phyloP scores from a whole-genome alignment of 2,888 invertebrate species.

The Philhelius pedissequus region DNA sequence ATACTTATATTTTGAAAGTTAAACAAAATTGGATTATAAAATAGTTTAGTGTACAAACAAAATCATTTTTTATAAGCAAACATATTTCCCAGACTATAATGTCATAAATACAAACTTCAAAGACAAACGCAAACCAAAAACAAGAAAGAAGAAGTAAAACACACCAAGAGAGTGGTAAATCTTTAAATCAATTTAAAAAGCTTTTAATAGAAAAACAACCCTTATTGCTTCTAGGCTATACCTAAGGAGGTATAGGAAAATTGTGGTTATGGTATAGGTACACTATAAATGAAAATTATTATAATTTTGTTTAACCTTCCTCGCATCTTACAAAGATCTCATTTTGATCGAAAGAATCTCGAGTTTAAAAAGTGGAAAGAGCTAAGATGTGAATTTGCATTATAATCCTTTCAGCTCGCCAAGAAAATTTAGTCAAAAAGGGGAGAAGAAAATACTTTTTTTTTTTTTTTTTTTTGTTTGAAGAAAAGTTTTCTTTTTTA shows the following conservation, averaged over 20 bases:
- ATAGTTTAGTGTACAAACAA: no score
- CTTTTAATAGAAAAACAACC: conserved; percentile 63
- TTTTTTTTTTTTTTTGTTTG: not conserved
- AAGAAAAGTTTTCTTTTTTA: not conserved
- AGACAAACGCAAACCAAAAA: conserved; percentile 3
- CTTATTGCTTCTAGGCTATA: not conserved
- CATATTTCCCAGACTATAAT: not conserved
- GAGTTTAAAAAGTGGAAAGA: not conserved
- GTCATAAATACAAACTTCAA: not conserved
- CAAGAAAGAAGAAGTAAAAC: not conserved
- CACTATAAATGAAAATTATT: conserved; percentile 56
- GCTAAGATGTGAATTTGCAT: not conserved
- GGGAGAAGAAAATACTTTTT: not conserved
- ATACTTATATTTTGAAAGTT: no score
- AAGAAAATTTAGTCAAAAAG: not conserved
- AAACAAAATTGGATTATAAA: no score
- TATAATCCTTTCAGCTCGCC: not conserved
- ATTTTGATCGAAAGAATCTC: conserved; percentile 35
- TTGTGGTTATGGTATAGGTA: not conserved
- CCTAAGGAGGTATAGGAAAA: not conserved
- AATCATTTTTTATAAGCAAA: not conserved
- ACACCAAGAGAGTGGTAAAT: conserved; percentile 8
- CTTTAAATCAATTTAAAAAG: conserved; percentile 65
- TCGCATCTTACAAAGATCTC: conserved; percentile 10
- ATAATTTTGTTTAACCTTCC: conserved; percentile 52